Base-by-base conservation (phyloP, 2,888 invertebrate genomes). In the Agapostemon virescens region DNA sequence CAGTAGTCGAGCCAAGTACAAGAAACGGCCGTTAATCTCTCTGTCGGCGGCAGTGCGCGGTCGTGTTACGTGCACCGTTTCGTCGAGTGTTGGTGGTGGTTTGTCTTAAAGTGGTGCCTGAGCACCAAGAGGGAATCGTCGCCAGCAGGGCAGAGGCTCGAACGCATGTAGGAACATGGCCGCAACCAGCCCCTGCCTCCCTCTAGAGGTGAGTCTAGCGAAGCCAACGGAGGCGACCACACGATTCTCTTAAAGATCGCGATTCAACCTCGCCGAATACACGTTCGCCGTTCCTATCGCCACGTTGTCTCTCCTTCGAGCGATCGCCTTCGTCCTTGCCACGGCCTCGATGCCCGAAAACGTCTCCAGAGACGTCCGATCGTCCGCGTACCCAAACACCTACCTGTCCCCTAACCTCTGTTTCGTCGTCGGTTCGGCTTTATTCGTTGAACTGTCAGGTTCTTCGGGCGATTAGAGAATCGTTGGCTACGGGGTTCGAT, bases 121-220 rank as follows among this genome's bases (percentile, higher is more conserved):
- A 85, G 85, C 86, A 88, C 88, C 85, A 86, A 82, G 84, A 86
- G 90, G 84, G 87, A 86, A 90, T 91, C 90, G 91, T 91, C 90
- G 91, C 90, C 91, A 92, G 89, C 92, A 89, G 91, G 92, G 91
- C 92, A 90, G 90, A 92, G 92, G 91, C 90, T 91, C 90, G 92
- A 91, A 91, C 92, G 92, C 92, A 92, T 92, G 92, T 92, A 92
- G 92, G 92, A 92, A 92, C 90, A 92, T 92, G 92, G 92, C 92
- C 92, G 92, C 92, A 91, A 90, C 92, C 91, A 92, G 92, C 92
- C 92, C 92, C 92, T 92, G 92, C 92, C 92, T 92, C 92, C 92
- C 92, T 91, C 91, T 92, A 92, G 92, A 92, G 92, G 92, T 92
- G 90, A 92, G 92, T 90, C 45, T 68, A 77, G 69, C 76, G 83